Percentiles rank a stretch among this genome's conserved stretches.
Conservation (phyloP, 1,140 invertebrate genomes). For the Drosophila pachea region DNA sequence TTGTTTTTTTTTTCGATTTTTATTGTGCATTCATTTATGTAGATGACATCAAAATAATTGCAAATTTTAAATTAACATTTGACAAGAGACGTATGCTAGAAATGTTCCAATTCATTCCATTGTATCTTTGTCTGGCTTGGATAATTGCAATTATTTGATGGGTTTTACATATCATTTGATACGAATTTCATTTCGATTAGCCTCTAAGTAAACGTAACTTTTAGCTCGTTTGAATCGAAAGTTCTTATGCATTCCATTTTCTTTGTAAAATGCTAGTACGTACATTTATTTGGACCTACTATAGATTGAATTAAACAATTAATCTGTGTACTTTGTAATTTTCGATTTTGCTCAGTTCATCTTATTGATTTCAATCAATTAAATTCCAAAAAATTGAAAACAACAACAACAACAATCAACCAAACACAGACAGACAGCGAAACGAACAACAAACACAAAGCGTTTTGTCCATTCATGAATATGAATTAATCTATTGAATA, state of each 20-base stretch:
- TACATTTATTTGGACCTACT: slow-evolving; percentile 42
- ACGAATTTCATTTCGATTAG: slow-evolving; percentile 25
- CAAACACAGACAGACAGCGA: slow-evolving; percentile 38
- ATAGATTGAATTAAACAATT: slow-evolving; percentile 6
- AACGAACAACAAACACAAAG: slow-evolving; percentile 33
- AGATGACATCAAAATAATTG: slow-evolving; percentile 54
- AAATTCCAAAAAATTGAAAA: slow-evolving; percentile 4
- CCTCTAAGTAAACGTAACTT: slow-evolving; percentile 56
- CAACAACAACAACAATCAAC: slow-evolving; percentile 3
- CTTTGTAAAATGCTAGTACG: slow-evolving; percentile 48
- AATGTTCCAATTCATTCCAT: not conserved
- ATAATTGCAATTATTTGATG: slow-evolving; percentile 61
- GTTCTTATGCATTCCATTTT: slow-evolving; percentile 65
- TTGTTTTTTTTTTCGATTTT: slow-evolving; percentile 7
- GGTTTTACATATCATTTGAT: slow-evolving; percentile 31
- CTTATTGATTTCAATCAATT: slow-evolving; percentile 21
- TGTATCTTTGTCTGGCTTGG: slow-evolving; percentile 1
- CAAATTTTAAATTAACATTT: slow-evolving; percentile 42
- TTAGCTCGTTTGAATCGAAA: slow-evolving; percentile 68
- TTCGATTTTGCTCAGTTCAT: slow-evolving; percentile 19
- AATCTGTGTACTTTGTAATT: slow-evolving; percentile 19
- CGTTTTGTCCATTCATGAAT: slow-evolving; percentile 26
- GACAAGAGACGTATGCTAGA: slow-evolving; percentile 10
- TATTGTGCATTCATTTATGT: slow-evolving; percentile 41
- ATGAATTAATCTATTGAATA: not conserved